Evolutionary conservation across 2,113 vertebrate genomes (phyloP), one percentile per base, ranked within the genome.

Genomic region (Etheostoma cragini): DNA sequence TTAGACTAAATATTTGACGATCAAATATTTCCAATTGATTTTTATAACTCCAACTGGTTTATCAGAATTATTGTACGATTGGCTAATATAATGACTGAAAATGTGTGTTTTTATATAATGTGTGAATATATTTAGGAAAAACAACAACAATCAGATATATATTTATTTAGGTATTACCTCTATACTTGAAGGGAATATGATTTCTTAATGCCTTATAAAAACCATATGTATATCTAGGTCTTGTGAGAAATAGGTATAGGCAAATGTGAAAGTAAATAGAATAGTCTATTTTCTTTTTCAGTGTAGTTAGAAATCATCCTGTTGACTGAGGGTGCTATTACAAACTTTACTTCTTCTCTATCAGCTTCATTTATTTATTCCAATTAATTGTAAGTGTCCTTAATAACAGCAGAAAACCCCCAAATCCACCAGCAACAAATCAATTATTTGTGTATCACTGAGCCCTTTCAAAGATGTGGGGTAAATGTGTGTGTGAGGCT

Each of bases 401-500:
- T 54, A 47, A 13, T 4, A 72, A 60, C 12, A 52, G 49, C 50
- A 60, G 19, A 60, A 53, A 56, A 14, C 2, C 0, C 11, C 0
- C 6, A 74, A 35, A 38, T 14, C 14, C 4, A 12, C 4, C 57
- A 50, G 21, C 38, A 76, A 26, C 7, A 73, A 58, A 76, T 54
- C 0, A 1, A 4, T 12, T 63, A 68, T 66, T 58, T 68, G 62
- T 85, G 60, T n/a, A 6, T 60, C 5, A 26, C 7, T 62, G 21
- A 38, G 42, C 12, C 19, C 15, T 75, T 65, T 76, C 21, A 80
- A 71, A 54, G 12, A 49, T 47, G 24, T 61, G 0, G 17, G 13
- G 10, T 6, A 26, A 14, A 38, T 42, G 38, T 42, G 38, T 42
- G 72, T 66, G 60, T 49, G 78, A 79, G 75, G 67, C 66, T 53